Evolutionary conservation across 2,797 vertebrate species (phyloP), one percentile per base, ranked within the genome.

Genomic region (Sardinella longiceps): DNA sequence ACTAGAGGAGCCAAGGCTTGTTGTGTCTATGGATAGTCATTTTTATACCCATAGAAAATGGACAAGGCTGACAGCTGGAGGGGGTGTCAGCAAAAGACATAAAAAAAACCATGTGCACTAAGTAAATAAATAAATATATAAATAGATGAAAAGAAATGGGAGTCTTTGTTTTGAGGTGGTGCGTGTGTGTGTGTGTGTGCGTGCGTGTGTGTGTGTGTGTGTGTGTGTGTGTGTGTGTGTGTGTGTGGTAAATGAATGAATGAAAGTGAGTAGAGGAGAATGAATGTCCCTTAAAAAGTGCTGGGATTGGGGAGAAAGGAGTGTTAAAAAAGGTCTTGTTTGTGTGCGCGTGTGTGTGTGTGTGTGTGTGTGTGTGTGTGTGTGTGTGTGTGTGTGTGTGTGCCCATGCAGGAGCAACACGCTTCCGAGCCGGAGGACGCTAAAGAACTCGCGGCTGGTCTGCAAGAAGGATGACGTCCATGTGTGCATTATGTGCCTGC

Each of bases 391-490:
- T n/a, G n/a, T n/a, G n/a, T n/a, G n/a, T 23, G 5, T 56, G 51
- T 20, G 5, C 20, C 80, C 66, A 10, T 30, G 80, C 91, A 99
- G 98, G 87, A 97, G 94, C 10, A 96, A 95, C 88, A 97, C 96
- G 0, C 90, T 97, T 81, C 95, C 95, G 9, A 96, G 95, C 91
- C 94, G 96, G 89, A 94, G 95, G 90, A 95, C 96, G 0, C 89
- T 97, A 89, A 97, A 97, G 91, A 97, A 97, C 90, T 96, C 97
- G 0, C 92, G 97, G 86, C 90, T 97, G 86, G 95, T 97, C 87
- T 96, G 96, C 93, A 96, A 96, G 92, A 97, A 97, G 91, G 97
- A 97, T 1, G 97, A 97, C 0, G 96, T 97, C 80, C 96, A 97
- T 0, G 96, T 97, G 48, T 97, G 97, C 87, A 97, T 97, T 89